phyloP scores from a whole-genome alignment of 2,888 invertebrate species.

The Zhuqinia jingwanae region DNA sequence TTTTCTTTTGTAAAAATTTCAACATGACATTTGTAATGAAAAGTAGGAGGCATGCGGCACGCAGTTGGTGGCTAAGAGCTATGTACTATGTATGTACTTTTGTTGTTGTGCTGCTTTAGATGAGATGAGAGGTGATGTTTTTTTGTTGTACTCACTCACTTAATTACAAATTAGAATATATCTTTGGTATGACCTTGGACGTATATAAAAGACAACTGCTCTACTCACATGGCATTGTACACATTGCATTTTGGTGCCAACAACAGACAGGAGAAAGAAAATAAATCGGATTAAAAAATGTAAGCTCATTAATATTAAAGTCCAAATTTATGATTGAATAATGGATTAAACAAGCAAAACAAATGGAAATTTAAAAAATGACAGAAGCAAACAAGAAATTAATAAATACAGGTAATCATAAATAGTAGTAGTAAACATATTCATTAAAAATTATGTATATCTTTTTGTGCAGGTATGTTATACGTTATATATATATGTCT shows the following conservation, averaged over 20 bases:
- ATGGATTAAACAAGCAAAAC: not conserved
- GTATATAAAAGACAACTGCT: slow-evolving; percentile 12
- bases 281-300: not conserved
- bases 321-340: not conserved
- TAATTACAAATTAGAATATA: slow-evolving; percentile 44
- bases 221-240: no score
- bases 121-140: no score
- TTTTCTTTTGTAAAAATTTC: no score
- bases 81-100: no score
- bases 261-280: no score
- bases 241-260: not conserved
- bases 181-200: slow-evolving; percentile 40
- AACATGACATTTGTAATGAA: no score
- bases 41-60: no score
- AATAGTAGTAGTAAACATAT: not conserved
- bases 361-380: not conserved
- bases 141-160: not conserved
- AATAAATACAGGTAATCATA: no score
- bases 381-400: slow-evolving; percentile 6
- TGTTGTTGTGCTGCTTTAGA: not conserved
- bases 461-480: no score
- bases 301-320: slow-evolving; percentile 36
- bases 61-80: no score
- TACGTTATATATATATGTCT: not conserved
- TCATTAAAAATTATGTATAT: no score